Evolutionary conservation across 2,888 invertebrate genomes (phyloP), one percentile per base, ranked within the genome.

Genomic region (Ophion ventricosus): DNA sequence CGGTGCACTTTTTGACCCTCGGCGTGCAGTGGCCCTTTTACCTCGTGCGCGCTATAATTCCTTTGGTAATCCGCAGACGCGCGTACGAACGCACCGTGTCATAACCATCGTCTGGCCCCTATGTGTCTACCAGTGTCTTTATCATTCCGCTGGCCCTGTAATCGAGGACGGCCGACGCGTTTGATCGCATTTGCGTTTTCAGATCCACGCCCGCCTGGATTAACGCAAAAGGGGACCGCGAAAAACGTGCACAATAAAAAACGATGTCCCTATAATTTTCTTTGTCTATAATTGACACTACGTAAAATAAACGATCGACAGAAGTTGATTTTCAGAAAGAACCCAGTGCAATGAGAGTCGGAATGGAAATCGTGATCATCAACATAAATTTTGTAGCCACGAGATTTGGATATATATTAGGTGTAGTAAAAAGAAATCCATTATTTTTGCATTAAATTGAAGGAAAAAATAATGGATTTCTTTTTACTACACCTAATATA

Each of bases 81-180:
- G n/a, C 75, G 23, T 56, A 57, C 79, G 17, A 35, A 64, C 49
- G 49, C 49, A 72, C 64, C 72, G 20, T 57, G 82, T 82, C 82
- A 80, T 82, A 85, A 85, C 82, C 82, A 84, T 84, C 82, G 59
- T 79, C 72, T 63, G 70, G 74, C 85, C 80, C 84, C 17, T 0
- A 17, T 0, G 17, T 77, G 25, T 43, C 56, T 26, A 29, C 49
- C 43, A 17, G 70, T 25, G 59, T 67, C 86, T 83, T 75, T 72
- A 73, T 84, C 84, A 77, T 79, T 43, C 63, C 64, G 26, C 49
- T 23, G 66, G 77, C 82, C 82, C 80, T 84, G 79, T 86, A 84
- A 86, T 82, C 80, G 84, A 43, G 72, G 67, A 82, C 77, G 63
- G 76, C 67, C 49, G 17, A 66, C 76, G 78, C 74, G 75, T 82